A percentile compares a stretch with the other conserved stretches of the same genome.
phyloP scores from a whole-genome alignment of 2,797 vertebrate species.

The Rhadinocentrus ornatus region DNA sequence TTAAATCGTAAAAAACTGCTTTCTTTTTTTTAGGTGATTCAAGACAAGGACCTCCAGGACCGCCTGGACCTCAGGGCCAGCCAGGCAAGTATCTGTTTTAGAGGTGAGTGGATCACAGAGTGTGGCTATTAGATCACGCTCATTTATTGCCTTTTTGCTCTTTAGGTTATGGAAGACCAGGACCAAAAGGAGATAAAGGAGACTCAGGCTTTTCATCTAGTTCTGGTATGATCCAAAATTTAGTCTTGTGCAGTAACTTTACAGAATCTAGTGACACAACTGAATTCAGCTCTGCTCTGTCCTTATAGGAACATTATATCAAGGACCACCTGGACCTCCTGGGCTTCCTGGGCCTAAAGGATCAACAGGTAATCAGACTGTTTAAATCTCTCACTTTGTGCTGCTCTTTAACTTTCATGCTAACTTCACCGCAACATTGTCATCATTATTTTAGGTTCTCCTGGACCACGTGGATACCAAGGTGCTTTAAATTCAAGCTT shows the following conservation, averaged over 20 bases:
- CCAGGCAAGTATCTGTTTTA: slow-evolving; percentile 74
- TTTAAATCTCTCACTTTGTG: neutral
- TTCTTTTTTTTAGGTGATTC: slow-evolving; percentile 72
- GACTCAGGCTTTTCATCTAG: slow-evolving; percentile 79
- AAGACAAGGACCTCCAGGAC: slow-evolving; percentile 84
- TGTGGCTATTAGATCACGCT: neutral
- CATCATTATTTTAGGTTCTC: slow-evolving; percentile 69
- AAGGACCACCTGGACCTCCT: slow-evolving; percentile 81
- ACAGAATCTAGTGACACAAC: neutral
- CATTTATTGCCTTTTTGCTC: slow-evolving; percentile 5
- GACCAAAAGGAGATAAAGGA: slow-evolving; percentile 90
- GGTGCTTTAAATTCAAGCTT: slow-evolving; percentile 57
- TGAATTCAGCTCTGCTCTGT: slow-evolving; percentile 16
- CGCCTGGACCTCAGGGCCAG: slow-evolving; percentile 86
- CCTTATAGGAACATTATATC: slow-evolving; percentile 82
- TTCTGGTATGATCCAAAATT: slow-evolving; percentile 81
- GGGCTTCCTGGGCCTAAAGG: slow-evolving; percentile 88
- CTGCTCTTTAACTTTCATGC: neutral
- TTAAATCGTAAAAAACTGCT: neutral
- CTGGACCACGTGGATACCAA: slow-evolving; percentile 82
- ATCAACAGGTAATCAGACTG: slow-evolving; percentile 82
- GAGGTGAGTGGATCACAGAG: neutral
- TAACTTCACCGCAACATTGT: neutral
- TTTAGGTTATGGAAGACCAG: slow-evolving; percentile 88
- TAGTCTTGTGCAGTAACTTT: neutral